Conservation (phyloP, 2,113 vertebrate species). For the Gracilinanus agilis region DNA sequence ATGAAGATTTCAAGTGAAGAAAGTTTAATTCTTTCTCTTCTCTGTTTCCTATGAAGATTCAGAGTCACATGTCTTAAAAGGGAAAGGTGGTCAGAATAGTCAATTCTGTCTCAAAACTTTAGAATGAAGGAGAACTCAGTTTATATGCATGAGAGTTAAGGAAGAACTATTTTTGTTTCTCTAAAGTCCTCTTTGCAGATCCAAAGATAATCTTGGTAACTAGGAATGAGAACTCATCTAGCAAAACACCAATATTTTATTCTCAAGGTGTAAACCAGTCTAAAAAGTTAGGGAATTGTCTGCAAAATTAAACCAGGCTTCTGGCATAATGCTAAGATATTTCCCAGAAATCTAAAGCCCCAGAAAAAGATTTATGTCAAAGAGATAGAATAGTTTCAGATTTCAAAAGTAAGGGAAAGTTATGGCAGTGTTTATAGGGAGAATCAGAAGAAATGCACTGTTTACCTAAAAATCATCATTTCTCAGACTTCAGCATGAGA, state of each 20-base stretch:
- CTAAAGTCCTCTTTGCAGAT: slow-evolving; percentile 53
- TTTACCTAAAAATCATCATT: slow-evolving; percentile 68
- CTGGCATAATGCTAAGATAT: slow-evolving; percentile 63
- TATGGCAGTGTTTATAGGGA: slow-evolving; percentile 70
- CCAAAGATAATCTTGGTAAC: slow-evolving; percentile 39
- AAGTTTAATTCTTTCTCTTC: slow-evolving; percentile 34
- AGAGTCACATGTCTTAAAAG: slow-evolving; percentile 20
- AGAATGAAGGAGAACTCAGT: slow-evolving; percentile 3
- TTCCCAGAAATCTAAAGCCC: slow-evolving; percentile 73
- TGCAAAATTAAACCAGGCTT: slow-evolving; percentile 65
- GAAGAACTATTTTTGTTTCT: slow-evolving; percentile 53
- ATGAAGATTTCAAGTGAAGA: slow-evolving; percentile 21
- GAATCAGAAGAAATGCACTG: slow-evolving; percentile 67
- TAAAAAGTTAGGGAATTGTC: slow-evolving; percentile 61
- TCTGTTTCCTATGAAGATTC: slow-evolving; percentile 11
- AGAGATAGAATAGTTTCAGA: slow-evolving; percentile 72
- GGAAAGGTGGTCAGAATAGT: slow-evolving; percentile 13
- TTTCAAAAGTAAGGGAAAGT: slow-evolving; percentile 74
- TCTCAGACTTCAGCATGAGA: slow-evolving; percentile 57
- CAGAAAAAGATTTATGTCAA: slow-evolving; percentile 71
- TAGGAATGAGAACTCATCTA: slow-evolving; percentile 66
- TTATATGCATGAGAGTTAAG: slow-evolving; percentile 13
- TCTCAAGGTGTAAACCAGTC: slow-evolving; percentile 56
- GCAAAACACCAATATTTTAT: slow-evolving; percentile 66
- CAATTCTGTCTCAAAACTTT: slow-evolving; percentile 45